Evolutionary conservation across 2,113 vertebrate species (phyloP).

Genomic region (Eolophus roseicapilla): DNA sequence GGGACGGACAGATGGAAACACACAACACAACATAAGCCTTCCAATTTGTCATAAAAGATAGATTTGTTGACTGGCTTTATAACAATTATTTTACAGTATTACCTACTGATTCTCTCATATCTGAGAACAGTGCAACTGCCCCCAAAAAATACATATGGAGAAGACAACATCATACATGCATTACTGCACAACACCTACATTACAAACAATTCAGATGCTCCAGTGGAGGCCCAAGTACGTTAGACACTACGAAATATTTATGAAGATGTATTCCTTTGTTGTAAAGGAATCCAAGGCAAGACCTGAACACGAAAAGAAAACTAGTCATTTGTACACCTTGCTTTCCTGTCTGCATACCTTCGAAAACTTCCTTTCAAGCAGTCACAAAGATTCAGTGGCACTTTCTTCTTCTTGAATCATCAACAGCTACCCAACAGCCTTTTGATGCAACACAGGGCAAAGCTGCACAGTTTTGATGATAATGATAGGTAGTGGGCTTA

Average conservation of each 20-base stretch:
- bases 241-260: background rate
- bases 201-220: background rate
- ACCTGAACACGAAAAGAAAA: background rate
- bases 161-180: background rate
- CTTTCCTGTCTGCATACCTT: background rate
- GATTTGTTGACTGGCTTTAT: background rate
- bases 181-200: background rate
- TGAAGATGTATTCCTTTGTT: background rate
- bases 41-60: background rate
- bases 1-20: background rate
- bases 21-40: background rate
- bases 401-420: background rate
- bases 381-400: background rate
- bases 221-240: background rate
- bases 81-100: background rate
- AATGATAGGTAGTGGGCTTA: fast-evolving
- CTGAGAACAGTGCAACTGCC: background rate
- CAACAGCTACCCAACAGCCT: no score
- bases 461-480: background rate
- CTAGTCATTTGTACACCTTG: no score
- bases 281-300: background rate
- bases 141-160: fast-evolving
- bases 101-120: background rate
- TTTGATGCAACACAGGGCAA: background rate
- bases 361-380: background rate